Conservation (phyloP, 1,140 invertebrate species). For the Subanguina moxae region DNA sequence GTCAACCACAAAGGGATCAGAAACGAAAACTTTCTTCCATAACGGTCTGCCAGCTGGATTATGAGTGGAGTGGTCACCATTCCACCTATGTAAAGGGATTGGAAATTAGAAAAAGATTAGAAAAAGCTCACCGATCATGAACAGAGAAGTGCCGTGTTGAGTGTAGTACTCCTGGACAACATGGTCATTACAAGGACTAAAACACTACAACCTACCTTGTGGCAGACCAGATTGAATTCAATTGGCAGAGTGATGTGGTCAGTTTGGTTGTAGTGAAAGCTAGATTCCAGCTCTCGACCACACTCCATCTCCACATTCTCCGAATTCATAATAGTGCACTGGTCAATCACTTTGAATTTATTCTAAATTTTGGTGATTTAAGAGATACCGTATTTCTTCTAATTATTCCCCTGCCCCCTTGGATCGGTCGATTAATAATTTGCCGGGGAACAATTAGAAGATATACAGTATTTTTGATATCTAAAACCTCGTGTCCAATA, state of each 20-base stretch:
- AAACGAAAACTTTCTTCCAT: constrained; percentile 41
- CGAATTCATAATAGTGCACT: constrained; percentile 23
- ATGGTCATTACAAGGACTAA: no score
- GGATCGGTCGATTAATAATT: no score
- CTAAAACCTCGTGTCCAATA: no score
- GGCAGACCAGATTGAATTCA: constrained; percentile 39
- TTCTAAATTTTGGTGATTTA: not conserved
- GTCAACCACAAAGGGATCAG: constrained; percentile 43
- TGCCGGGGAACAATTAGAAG: no score
- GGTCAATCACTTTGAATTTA: constrained; percentile 25
- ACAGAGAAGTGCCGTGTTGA: constrained; percentile 39
- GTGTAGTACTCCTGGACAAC: constrained; percentile 24
- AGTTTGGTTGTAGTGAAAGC: constrained; percentile 24
- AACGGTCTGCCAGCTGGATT: constrained; percentile 36
- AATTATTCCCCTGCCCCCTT: no score
- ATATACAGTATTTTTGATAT: no score
- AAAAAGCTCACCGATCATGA: constrained; percentile 34
- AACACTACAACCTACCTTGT: no score
- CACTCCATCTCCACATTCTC: constrained; percentile 10
- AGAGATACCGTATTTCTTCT: not conserved
- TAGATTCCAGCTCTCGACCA: constrained; percentile 11
- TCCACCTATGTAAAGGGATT: constrained; percentile 7
- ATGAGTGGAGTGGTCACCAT: constrained; percentile 36
- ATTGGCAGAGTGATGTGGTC: constrained; percentile 5
- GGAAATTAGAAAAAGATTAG: not conserved